Percentiles rank a stretch among this genome's conserved stretches.
phyloP scores from a whole-genome alignment of 2,797 vertebrate species.

The Onychomys leucogaster region DNA sequence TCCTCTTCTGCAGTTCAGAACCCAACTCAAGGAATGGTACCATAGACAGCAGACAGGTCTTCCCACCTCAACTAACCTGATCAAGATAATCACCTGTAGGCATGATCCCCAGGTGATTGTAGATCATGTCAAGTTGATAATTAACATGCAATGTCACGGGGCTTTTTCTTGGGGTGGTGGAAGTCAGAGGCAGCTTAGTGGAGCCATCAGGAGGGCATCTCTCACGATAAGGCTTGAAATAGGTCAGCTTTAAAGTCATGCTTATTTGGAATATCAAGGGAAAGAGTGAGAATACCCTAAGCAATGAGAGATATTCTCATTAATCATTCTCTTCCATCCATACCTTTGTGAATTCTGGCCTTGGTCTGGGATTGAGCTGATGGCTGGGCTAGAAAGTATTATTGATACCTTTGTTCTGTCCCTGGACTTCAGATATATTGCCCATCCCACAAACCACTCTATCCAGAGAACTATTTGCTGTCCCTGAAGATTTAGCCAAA shows the following conservation, averaged over 20 bases:
- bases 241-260: neutral
- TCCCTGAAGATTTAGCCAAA: neutral
- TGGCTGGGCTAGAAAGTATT: too few species aligned
- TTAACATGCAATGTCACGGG: neutral
- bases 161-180: neutral
- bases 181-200: neutral
- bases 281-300: neutral
- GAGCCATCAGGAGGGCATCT: neutral
- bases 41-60: neutral
- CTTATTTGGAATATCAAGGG: neutral
- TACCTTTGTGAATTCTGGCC: neutral
- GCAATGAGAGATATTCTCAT: neutral
- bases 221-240: neutral
- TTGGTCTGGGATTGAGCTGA: neutral
- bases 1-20: neutral
- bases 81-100: neutral
- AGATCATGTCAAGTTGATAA: neutral
- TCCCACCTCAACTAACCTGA: neutral
- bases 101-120: neutral
- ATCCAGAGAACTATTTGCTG: neutral
- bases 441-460: neutral
- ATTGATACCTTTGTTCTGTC: fast-evolving
- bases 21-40: neutral
- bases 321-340: neutral
- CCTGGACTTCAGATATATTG: neutral